These are phyloP conservation scores for Gambusia holbrooki DNA, from an alignment of 2,113 vertebrate species.

Conservation along the genomic window DNA sequence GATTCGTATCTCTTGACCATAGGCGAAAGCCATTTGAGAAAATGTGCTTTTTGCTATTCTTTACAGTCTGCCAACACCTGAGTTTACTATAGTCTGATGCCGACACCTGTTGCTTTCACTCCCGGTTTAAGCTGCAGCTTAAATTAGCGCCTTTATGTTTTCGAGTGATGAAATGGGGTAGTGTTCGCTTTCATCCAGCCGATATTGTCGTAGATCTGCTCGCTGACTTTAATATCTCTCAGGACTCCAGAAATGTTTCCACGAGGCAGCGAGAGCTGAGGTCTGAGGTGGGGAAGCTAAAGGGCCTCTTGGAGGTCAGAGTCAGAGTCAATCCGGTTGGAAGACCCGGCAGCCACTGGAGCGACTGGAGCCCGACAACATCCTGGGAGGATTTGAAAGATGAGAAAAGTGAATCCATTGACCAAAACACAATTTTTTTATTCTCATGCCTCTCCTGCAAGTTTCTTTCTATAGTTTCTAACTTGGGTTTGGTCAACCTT, in stretches of 20 bases:
- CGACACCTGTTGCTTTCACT: not conserved
- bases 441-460: not conserved
- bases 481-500: not conserved
- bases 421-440: too few relatives aligned
- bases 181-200: not conserved
- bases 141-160: not conserved
- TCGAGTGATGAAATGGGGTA: not conserved
- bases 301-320: constrained; percentile 49
- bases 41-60: not conserved
- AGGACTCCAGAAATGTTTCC: not conserved
- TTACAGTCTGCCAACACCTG: not conserved
- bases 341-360: constrained; percentile 28
- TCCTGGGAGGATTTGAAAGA: constrained; percentile 47
- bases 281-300: not conserved
- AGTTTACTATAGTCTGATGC: too few relatives aligned
- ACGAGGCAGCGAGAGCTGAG: not conserved
- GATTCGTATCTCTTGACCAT: too few relatives aligned
- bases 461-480: not conserved
- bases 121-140: not conserved
- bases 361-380: constrained; percentile 73
- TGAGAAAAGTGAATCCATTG: fast-evolving
- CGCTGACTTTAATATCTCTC: not conserved
- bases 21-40: too few relatives aligned
- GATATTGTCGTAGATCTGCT: not conserved
- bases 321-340: constrained; percentile 47